Evolutionary conservation across 2,797 vertebrate genomes (phyloP), one percentile per base, ranked within the genome.

Genomic region (Epinephelus coioides): DNA sequence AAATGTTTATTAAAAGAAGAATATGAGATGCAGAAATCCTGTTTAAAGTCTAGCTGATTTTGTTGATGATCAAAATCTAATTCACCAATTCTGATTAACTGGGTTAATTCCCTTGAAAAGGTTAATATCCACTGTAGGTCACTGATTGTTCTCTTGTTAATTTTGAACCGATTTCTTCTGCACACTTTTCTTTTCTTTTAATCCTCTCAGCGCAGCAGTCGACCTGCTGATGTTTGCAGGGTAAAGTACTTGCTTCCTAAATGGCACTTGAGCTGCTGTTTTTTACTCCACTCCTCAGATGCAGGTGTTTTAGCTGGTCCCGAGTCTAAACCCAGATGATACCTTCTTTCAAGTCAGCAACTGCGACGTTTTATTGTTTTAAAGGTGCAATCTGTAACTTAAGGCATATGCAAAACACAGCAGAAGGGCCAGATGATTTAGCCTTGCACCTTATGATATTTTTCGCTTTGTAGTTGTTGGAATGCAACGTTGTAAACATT

Each of bases 71-170:
- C 21, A 2, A 25, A 17, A 18, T 51, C 4, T 46, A 10, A 60
- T 38, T 54, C 0, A 30, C 3, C 0, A 12, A 8, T 4, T 25
- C 17, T 70, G 59, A 82, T 77, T 23, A 14, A 15, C 10, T 17
- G 53, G 55, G 49, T 61, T 77, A 65, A 77, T 73, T 74, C 43
- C n/a, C 47, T 73, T 21, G 13, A 50, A 12, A 27, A 54, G 25
- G 8, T 6, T 13, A 3, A 50, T 1, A 2, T 27, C 15, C 3
- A 4, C 14, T 6, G 23, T 3, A 11, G 9, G 3, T 67, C 14
- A 34, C 21, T 70, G 65, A 62, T 49, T 23, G 1, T 44, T 11
- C 30, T 70, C 18, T 21, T 46, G 10, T 25, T 44, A 19, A 6
- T 9, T 21, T 56, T 25, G 8, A 19, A 14, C 5, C 14, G 14